Base-by-base conservation (phyloP, 2,113 vertebrate species). In the Grammomys dolichurus region DNA sequence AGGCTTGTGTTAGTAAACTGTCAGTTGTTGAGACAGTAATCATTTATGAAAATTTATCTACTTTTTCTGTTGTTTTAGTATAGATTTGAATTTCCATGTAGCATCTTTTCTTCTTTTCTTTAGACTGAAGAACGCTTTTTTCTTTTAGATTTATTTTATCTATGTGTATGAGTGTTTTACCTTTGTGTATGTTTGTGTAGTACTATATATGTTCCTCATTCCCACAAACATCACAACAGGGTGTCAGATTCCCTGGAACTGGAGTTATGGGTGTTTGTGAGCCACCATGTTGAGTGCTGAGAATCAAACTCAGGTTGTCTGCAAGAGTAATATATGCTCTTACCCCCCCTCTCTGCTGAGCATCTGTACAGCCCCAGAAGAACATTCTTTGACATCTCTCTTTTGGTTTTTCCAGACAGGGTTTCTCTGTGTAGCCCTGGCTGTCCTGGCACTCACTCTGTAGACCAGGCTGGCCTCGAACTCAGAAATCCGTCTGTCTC, bases 41-140 rank as follows among this genome's bases (percentile, higher is more conserved):
- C 33, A 70, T 24, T 88, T 88, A 28, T 86, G 87, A 94, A 70
- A 85, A 77, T 89, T 31, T 77, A 43, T 17, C 28, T 63, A 69
- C 28, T 91, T 86, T 92, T 48, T 7, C 48, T 69, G 33, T 58
- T 85, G 94, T 58, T 33, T 96, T 51, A 28, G 24, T 51, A 2
- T 78, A 40, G n/a, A 70, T 81, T 89, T 51, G 43, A 51, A 40
- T 96, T 93, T 90, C 67, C 13, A 16, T 77, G 31, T 91, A 75
- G 3, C 43, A 36, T 70, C 7, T 24, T 63, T 33, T 33, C 40
- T 12, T 67, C 26, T 84, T 72, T 33, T 13, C 31, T 40, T 93
- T 7, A 63, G 9, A 46, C 17, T 76, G 31, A 88, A 95, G 81
- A 28, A 63, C 24, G 2, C 7, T n/a, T 26, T 58, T 43, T 33